These are phyloP conservation scores for Drosophila cognata DNA, from an alignment of 2,888 invertebrate genomes.

Conservation along the genomic window DNA sequence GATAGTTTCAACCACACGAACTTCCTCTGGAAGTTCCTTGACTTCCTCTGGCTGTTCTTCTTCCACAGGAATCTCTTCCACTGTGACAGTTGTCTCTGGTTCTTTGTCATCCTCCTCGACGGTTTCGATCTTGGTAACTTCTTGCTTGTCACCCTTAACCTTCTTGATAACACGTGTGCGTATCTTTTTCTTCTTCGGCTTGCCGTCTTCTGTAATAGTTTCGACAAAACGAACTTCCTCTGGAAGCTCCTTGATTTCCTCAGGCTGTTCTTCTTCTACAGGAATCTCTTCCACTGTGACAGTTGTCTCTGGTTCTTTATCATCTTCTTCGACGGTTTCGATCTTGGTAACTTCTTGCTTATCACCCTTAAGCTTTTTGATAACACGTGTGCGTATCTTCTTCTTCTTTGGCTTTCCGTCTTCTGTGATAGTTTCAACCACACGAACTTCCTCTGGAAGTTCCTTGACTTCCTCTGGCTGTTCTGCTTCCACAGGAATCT, in stretches of 20 bases:
- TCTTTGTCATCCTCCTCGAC: slow-evolving; percentile 42
- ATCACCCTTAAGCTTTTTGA: slow-evolving; percentile 43
- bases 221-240: slow-evolving; percentile 38
- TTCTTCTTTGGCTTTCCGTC: slow-evolving; percentile 36
- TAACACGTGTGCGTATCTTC: slow-evolving; percentile 45
- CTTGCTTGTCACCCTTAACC: slow-evolving; percentile 45
- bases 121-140: slow-evolving; percentile 46
- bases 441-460: slow-evolving; percentile 30
- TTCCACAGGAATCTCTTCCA: slow-evolving; percentile 26
- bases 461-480: slow-evolving; percentile 20
- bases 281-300: slow-evolving; percentile 35
- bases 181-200: slow-evolving; percentile 43
- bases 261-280: slow-evolving; percentile 15
- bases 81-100: slow-evolving; percentile 39
- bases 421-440: slow-evolving; percentile 20
- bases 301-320: slow-evolving; percentile 32
- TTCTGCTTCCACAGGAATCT: slow-evolving; percentile 1
- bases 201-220: slow-evolving; percentile 36
- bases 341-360: slow-evolving; percentile 43
- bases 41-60: slow-evolving; percentile 27
- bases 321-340: slow-evolving; percentile 39
- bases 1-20: slow-evolving; percentile 26
- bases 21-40: slow-evolving; percentile 34
- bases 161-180: slow-evolving; percentile 45
- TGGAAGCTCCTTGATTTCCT: slow-evolving; percentile 31